Evolutionary conservation across 2,888 invertebrate genomes (phyloP).

Genomic region (Hirtodrosophila confusa): DNA sequence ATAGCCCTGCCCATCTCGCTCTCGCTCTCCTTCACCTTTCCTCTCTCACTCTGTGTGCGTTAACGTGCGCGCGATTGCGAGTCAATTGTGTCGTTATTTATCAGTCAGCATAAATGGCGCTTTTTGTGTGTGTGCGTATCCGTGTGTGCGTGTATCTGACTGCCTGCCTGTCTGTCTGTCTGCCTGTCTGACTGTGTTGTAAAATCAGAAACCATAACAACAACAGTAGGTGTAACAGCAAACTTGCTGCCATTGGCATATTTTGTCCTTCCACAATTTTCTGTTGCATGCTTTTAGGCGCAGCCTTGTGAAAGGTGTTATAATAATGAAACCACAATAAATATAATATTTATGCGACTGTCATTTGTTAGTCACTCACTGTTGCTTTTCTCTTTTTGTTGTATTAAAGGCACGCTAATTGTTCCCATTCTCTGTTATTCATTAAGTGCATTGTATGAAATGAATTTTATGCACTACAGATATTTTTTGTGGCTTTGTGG

Average conservation of each 20-base stretch:
- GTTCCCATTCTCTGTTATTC: constrained; percentile 51
- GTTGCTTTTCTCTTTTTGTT: constrained; percentile 28
- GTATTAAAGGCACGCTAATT: constrained; percentile 48
- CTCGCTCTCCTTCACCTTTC: background rate
- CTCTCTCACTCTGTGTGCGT: constrained; percentile 24
- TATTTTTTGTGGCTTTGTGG: constrained; percentile 50
- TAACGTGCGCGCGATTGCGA: constrained; percentile 66
- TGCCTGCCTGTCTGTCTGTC: constrained; percentile 2
- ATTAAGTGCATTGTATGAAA: constrained; percentile 52
- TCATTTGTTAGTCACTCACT: constrained; percentile 31
- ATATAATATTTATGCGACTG: constrained; percentile 41
- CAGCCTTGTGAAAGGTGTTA: constrained; percentile 54
- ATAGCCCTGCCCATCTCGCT: background rate
- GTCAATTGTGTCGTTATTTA: constrained; percentile 78
- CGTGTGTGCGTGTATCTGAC: constrained; percentile 7
- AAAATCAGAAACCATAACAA: constrained; percentile 27
- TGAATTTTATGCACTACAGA: constrained; percentile 38
- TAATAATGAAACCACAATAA: constrained; percentile 55
- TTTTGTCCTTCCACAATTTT: constrained; percentile 31
- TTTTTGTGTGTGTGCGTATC: constrained; percentile 1
- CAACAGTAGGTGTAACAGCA: constrained; percentile 10
- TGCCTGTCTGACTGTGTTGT: constrained; percentile 15
- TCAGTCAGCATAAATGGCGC: constrained; percentile 68
- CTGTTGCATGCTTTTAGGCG: constrained; percentile 55
- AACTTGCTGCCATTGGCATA: constrained; percentile 32